phyloP scores from a whole-genome alignment of 2,888 invertebrate genomes.

The Griposia aprilina region DNA sequence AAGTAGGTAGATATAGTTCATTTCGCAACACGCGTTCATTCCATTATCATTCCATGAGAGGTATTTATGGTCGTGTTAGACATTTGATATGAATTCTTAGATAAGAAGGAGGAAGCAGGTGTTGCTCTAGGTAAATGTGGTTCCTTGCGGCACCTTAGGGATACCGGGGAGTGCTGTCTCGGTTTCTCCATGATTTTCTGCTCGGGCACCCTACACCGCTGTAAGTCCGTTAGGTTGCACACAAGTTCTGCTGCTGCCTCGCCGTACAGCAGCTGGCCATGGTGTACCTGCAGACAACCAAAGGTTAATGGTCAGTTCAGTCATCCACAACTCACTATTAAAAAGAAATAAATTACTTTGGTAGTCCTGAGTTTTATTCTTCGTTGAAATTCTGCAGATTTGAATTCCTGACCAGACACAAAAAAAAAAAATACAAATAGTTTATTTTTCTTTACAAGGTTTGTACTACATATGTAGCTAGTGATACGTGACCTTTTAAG shows the following conservation, averaged over 20 bases:
- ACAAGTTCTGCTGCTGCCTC: slow-evolving; percentile 84
- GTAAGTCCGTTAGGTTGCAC: slow-evolving; percentile 80
- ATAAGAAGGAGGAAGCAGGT: slow-evolving; percentile 73
- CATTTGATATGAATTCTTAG: slow-evolving; percentile 72
- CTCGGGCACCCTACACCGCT: slow-evolving; percentile 75
- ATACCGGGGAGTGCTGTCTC: slow-evolving; percentile 68
- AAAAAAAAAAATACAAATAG: too few species aligned
- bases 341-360: slow-evolving; percentile 29
- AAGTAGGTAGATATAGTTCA: background rate
- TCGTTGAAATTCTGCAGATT: background rate
- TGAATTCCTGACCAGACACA: background rate
- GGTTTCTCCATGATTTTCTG: slow-evolving; percentile 80
- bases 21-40: slow-evolving; percentile 22
- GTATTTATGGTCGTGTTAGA: slow-evolving; percentile 65
- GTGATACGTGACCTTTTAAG: too few species aligned
- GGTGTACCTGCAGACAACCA: slow-evolving; percentile 75
- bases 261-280: slow-evolving; percentile 82
- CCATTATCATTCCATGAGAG: slow-evolving; percentile 3
- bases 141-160: slow-evolving; percentile 80
- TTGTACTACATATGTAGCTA: too few species aligned
- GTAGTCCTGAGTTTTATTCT: background rate
- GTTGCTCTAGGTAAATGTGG: slow-evolving; percentile 75
- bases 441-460: too few species aligned
- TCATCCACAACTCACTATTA: background rate
- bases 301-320: slow-evolving; percentile 38